phyloP scores from a whole-genome alignment of 1,140 invertebrate species.

The Lamellibrachia luymesi region DNA sequence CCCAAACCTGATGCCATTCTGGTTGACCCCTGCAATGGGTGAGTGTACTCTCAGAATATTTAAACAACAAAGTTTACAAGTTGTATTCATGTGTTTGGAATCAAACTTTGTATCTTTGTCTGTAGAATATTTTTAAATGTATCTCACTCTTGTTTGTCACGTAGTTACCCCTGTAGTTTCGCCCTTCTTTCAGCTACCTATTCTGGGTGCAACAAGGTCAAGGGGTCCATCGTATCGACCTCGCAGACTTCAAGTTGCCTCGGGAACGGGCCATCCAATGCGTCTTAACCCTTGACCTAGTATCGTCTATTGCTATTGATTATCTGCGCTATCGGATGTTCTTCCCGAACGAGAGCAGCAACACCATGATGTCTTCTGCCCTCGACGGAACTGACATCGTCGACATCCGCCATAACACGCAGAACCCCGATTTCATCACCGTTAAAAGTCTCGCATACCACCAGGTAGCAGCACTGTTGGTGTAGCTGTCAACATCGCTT shows the following conservation, averaged over 20 bases:
- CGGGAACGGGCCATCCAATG: constrained; percentile 52
- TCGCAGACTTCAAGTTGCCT: constrained; percentile 59
- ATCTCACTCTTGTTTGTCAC: not conserved
- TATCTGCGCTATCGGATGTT: constrained; percentile 77
- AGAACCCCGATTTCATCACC: constrained; percentile 43
- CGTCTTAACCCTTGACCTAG: constrained; percentile 57
- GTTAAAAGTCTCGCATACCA: constrained; percentile 73
- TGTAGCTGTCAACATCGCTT: not conserved
- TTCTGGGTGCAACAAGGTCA: constrained; percentile 74
- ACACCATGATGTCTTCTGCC: constrained; percentile 77
- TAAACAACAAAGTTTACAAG: not conserved
- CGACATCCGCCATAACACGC: constrained; percentile 72
- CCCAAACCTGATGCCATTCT: constrained; percentile 74
- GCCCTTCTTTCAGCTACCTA: constrained; percentile 65
- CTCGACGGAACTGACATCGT: constrained; percentile 75
- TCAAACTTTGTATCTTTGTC: no score
- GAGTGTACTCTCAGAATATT: constrained; percentile 39
- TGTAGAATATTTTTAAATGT: no score
- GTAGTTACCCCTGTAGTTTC: constrained; percentile 16
- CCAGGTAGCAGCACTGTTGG: not conserved
- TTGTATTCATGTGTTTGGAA: no score
- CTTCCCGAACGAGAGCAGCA: constrained; percentile 68
- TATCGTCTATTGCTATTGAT: constrained; percentile 62
- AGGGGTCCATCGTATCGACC: constrained; percentile 76
- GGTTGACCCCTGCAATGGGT: constrained; percentile 90